A percentile compares a stretch with the other conserved stretches of the same genome.
phyloP scores from a whole-genome alignment of 2,113 vertebrate genomes.

The Pseudonaja textilis region DNA sequence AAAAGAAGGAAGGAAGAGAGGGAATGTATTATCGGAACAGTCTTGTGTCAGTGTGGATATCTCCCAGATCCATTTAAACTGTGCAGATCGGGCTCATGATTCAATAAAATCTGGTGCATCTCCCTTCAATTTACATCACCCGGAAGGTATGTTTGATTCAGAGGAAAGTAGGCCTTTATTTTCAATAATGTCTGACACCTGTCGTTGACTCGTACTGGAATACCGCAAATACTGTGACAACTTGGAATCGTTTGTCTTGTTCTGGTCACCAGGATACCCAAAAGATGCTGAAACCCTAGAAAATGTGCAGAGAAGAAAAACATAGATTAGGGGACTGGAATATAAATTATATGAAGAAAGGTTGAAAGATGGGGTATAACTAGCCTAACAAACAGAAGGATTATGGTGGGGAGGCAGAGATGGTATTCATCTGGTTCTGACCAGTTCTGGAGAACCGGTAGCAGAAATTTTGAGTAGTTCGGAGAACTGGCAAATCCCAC shows the following conservation, averaged over 20 bases:
- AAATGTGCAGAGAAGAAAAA: neutral
- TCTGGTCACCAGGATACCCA: neutral
- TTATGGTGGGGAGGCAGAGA: too few relatives aligned
- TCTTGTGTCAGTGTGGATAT: neutral
- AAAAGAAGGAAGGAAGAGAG: neutral
- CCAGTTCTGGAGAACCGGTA: too few relatives aligned
- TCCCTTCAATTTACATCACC: neutral
- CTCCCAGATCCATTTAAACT: neutral
- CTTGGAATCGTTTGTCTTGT: neutral
- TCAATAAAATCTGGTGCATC: neutral
- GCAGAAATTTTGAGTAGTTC: too few relatives aligned
- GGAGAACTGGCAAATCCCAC: too few relatives aligned
- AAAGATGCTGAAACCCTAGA: neutral
- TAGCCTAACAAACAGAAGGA: too few relatives aligned
- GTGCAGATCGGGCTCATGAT: neutral
- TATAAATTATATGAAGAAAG: neutral
- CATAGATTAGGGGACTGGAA: neutral
- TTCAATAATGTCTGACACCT: neutral
- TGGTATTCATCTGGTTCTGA: too few relatives aligned
- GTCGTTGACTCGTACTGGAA: neutral
- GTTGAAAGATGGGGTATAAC: too few relatives aligned
- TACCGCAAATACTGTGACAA: neutral
- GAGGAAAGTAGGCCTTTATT: neutral
- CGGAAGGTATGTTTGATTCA: neutral
- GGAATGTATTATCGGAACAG: neutral